Base-by-base conservation (phyloP, 2,797 vertebrate species). In the Sebastes kiyomatsui region DNA sequence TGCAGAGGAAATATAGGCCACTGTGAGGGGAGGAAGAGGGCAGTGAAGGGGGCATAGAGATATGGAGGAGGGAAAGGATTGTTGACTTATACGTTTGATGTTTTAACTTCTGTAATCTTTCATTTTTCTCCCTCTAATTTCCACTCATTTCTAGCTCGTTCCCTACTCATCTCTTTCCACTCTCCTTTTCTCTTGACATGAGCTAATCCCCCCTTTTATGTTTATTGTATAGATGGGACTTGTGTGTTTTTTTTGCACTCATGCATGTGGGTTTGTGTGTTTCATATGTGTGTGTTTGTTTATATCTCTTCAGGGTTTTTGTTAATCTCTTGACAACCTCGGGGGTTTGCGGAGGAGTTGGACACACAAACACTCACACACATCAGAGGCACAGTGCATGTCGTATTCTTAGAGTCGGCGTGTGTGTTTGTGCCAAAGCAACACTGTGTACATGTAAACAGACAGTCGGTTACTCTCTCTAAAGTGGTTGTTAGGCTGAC, bases 1-100 rank as follows among this genome's bases (percentile, higher is more conserved):
- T 78, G 82, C 79, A 32, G 59, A 84, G 84, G 82, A 90, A 89
- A 92, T 80, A 72, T 83, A 80, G 89, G 84, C 86, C 85, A 77
- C 68, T 23, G 61, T 5, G 28, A 85, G 78, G 73, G 67, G 35
- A 72, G 61, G 80, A 75, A 81, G 80, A 84, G 80, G 74, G 35
- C 67, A 72, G 27, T 23, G 33, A 32, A 23, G 42, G 70, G 38
- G 32, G 33, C 32, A 23, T 3, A 4, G 5, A 61, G 65, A 77
- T 62, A 23, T 28, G 13, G n/a, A 11, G 35, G 7, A 6, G 30
- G 7, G 14, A 55, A 67, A 54, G n/a, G 49, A 69, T 42, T 55
- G 67, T 35, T 74, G 59, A 73, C 22, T 27, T 23, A 33, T 25
- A 78, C 12, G 13, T 86, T 74, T 77, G 16, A 60, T 65, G n/a